These are phyloP conservation scores for Plodia interpunctella DNA, from an alignment of 1,140 invertebrate genomes.

Conservation along the genomic window DNA sequence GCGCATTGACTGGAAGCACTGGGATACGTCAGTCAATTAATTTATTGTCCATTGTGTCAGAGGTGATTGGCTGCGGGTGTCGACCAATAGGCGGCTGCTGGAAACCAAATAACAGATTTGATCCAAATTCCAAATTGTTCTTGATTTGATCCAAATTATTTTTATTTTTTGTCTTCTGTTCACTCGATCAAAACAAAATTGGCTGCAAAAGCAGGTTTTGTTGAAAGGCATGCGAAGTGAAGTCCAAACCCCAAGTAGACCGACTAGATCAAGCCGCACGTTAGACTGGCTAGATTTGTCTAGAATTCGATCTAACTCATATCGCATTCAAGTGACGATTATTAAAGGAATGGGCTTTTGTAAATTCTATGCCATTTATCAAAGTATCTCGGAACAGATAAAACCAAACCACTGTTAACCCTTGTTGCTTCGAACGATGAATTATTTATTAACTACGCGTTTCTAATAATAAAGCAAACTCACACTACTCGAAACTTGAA, in stretches of 20 bases:
- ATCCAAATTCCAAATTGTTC: too few species aligned
- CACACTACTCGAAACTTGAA: too few species aligned
- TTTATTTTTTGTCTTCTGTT: too few species aligned
- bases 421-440: background rate
- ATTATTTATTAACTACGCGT: too few species aligned
- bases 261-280: too few species aligned
- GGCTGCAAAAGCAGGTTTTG: too few species aligned
- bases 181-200: too few species aligned
- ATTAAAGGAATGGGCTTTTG: too few species aligned
- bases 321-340: background rate
- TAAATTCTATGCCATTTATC: background rate
- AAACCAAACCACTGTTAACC: background rate
- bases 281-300: constrained; percentile 6
- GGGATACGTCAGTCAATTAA: constrained; percentile 21
- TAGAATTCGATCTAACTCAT: constrained; percentile 5
- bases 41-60: constrained; percentile 25
- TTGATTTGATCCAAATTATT: too few species aligned
- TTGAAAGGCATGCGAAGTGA: too few species aligned
- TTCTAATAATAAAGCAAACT: too few species aligned
- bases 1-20: background rate
- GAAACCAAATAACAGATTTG: constrained; percentile 2
- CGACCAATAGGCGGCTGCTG: background rate
- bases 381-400: background rate
- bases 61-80: background rate
- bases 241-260: too few species aligned